Base-by-base conservation (phyloP, 2,113 vertebrate genomes). In the Sapayoa aenigma region DNA sequence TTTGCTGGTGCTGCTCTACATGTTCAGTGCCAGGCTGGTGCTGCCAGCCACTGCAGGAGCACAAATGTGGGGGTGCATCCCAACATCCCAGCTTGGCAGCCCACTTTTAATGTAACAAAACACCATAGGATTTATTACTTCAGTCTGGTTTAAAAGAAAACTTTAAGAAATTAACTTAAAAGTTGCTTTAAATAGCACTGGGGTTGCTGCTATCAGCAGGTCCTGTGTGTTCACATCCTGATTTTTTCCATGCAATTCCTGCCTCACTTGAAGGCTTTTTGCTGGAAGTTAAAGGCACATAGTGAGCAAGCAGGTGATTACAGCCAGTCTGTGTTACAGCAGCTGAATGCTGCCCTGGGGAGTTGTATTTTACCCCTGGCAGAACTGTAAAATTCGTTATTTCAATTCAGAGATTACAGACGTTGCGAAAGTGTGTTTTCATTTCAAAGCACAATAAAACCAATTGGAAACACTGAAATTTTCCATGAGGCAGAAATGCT, bases 361-460 rank as follows among this genome's bases (percentile, higher is more conserved):
- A 97, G 86, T 92, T 92, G 96, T 94, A 92, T 94, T 96, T 93
- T 94, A 95, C 94, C 95, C 91, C 93, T 95, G 91, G 93, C 93
- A 94, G 86, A 90, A 89, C 94, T 96, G 95, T 96, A 94, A 96
- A 97, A 94, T 97, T 96, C 41, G 7, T 95, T 95, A 94, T 91
- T 96, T 95, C 95, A 97, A 81, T 96, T 95, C 65, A 3, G 47
- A 94, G 91, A 84, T 95, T 91, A 94, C 87, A 95, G 69, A 56
- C 93, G 41, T 93, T 87, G 87, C 52, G 42, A 52, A 92, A 97
- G 68, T 88, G 35, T 95, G 90, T 94, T 97, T 96, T 97, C 88
- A 67, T 97, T 94, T 97, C 90, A 77, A 92, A 96, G 89, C 94
- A 89, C 95, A 96, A 78, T 93, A 91, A 95, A 94, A 95, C 86